phyloP scores from a whole-genome alignment of 2,113 vertebrate genomes.

The Cervus canadensis region DNA sequence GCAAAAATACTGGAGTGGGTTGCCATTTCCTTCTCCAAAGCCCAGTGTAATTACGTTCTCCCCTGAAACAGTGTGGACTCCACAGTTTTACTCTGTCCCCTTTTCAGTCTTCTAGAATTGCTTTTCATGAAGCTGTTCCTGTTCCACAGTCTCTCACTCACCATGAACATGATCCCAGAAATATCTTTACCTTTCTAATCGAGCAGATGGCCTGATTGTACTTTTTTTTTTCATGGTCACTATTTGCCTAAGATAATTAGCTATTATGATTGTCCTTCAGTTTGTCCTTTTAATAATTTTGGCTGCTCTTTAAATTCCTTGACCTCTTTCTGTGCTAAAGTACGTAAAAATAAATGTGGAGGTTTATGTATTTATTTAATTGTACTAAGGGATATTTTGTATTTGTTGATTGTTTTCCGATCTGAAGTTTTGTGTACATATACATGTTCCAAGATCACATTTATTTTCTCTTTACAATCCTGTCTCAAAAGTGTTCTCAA shows the following conservation, averaged over 20 bases:
- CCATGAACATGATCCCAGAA: background rate
- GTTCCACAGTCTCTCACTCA: background rate
- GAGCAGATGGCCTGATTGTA: background rate
- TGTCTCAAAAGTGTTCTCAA: conserved; percentile 16
- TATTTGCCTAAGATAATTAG: conserved; percentile 38
- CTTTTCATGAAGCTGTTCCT: background rate
- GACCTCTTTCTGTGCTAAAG: conserved; percentile 42
- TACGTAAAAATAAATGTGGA: background rate
- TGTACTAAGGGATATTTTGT: background rate
- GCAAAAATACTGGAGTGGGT: too few species aligned
- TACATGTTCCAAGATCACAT: background rate
- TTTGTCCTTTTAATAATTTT: conserved; percentile 33
- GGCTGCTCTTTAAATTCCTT: conserved; percentile 38
- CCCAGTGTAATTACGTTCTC: background rate
- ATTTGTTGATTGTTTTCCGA: conserved; percentile 3
- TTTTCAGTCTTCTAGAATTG: background rate
- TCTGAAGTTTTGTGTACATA: background rate
- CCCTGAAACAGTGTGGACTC: background rate
- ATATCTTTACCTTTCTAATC: background rate
- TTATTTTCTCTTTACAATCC: conserved; percentile 13
- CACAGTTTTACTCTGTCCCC: background rate
- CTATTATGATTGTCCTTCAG: conserved; percentile 39
- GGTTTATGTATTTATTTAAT: background rate
- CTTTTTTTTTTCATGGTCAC: background rate
- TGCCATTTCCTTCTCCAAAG: background rate